A percentile compares a stretch with the other conserved stretches of the same genome.
Conservation (phyloP, 2,888 invertebrate genomes). For the Polyommatus iphigenia region DNA sequence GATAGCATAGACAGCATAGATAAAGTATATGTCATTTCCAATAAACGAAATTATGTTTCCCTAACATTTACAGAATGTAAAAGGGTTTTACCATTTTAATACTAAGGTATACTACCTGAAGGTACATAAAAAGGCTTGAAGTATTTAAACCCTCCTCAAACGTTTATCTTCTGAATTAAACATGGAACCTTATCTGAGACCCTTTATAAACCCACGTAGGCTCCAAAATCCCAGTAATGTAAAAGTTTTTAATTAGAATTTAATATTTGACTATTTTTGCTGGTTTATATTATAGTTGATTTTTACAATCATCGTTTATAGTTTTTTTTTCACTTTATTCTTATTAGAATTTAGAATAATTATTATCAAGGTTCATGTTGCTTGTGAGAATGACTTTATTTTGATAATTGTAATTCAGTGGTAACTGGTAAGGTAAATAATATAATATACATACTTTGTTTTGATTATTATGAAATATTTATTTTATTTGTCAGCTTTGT, state of each 20-base stretch:
- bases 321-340: no score
- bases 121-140: not conserved
- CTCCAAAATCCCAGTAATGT: not conserved
- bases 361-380: not conserved
- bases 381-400: not conserved
- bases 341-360: not conserved
- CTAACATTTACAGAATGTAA: not conserved
- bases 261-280: not conserved
- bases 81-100: not conserved
- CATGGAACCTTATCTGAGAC: not conserved
- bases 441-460: not conserved
- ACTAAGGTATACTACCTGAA: not conserved
- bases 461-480: not conserved
- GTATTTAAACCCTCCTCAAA: slow-evolving; percentile 1
- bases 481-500: not conserved
- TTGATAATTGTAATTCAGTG: not conserved
- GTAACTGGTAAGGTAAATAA: not conserved
- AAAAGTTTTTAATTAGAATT: not conserved
- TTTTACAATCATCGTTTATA: not conserved
- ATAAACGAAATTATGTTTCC: not conserved
- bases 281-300: not conserved
- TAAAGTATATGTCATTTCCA: no score
- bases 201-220: not conserved
- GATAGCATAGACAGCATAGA: no score
- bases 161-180: not conserved